These are phyloP conservation scores for Asteroscopus sphinx DNA, from an alignment of 2,888 invertebrate species.

Conservation along the genomic window DNA sequence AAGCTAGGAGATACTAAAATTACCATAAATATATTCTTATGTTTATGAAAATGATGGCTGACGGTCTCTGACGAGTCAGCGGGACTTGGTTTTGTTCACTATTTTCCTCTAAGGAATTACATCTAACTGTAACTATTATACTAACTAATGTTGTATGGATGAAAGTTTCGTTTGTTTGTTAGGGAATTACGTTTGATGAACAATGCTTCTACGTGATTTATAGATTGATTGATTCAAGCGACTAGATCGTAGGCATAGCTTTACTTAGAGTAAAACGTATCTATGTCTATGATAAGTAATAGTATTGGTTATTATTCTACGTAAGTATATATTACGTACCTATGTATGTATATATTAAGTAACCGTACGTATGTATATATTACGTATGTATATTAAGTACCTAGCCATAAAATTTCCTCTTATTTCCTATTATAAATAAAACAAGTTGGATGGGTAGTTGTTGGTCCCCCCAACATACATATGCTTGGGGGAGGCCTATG, in stretches of 20 bases:
- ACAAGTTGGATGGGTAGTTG: no score
- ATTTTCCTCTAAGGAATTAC: slow-evolving; percentile 40
- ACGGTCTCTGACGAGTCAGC: slow-evolving; percentile 53
- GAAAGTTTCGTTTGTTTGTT: slow-evolving; percentile 31
- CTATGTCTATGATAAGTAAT: no score
- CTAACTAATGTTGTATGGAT: slow-evolving; percentile 13
- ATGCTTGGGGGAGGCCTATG: no score
- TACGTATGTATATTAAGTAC: not conserved
- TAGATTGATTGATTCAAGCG: not conserved
- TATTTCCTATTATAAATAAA: slow-evolving; percentile 3
- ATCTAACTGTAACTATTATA: slow-evolving; percentile 20
- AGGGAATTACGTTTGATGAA: slow-evolving; percentile 7
- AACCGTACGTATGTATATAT: not conserved
- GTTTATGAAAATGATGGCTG: slow-evolving; percentile 60
- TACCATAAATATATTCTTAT: slow-evolving; percentile 63
- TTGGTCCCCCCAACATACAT: no score
- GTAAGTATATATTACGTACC: not conserved
- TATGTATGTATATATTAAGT: no score
- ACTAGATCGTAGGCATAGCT: no score
- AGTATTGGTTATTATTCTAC: no score
- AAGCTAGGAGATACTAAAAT: slow-evolving; percentile 56
- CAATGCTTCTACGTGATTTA: not conserved
- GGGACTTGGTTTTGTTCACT: slow-evolving; percentile 22
- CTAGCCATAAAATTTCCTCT: no score
- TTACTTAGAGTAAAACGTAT: no score